A percentile compares a stretch with the other conserved stretches of the same genome.
phyloP scores from a whole-genome alignment of 2,797 vertebrate species.

The Telmatherina bonti region DNA sequence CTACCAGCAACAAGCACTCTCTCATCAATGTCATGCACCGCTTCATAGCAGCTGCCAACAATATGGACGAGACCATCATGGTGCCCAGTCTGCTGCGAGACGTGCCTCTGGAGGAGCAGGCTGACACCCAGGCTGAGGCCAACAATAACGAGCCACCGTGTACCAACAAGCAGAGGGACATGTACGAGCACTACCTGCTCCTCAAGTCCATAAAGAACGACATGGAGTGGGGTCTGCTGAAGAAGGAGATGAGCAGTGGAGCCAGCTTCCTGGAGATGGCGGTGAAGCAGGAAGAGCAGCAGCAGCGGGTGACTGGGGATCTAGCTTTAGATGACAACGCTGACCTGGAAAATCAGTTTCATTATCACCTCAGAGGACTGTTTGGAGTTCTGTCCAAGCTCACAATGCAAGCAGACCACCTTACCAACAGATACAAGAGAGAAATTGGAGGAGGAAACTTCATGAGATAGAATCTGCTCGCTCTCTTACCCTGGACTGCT shows the following conservation, averaged over 20 bases:
- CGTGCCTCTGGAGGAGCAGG: constrained; percentile 82
- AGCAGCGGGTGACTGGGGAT: constrained; percentile 58
- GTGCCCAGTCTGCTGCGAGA: constrained; percentile 85
- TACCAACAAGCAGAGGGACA: constrained; percentile 84
- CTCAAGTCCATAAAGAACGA: constrained; percentile 88
- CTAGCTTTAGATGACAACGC: constrained; percentile 54
- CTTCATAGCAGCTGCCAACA: constrained; percentile 87
- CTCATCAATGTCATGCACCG: constrained; percentile 87
- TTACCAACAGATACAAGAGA: constrained; percentile 86
- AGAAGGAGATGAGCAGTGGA: constrained; percentile 79
- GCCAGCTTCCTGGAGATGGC: constrained; percentile 85
- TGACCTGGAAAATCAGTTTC: constrained; percentile 84
- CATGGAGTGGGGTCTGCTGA: constrained; percentile 87
- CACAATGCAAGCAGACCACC: constrained; percentile 83
- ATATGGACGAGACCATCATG: constrained; percentile 90
- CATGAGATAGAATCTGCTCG: constrained; percentile 71
- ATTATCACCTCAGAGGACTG: constrained; percentile 85
- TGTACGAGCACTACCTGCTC: constrained; percentile 88
- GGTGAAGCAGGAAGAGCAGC: constrained; percentile 79
- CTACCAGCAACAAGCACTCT: constrained; percentile 83
- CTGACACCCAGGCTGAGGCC: constrained; percentile 39
- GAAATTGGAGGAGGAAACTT: constrained; percentile 85
- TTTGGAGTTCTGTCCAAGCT: constrained; percentile 86
- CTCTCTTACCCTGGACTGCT: constrained; percentile 42
- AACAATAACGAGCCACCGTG: constrained; percentile 61